These are phyloP conservation scores for Spongilla lacustris DNA, from an alignment of 37 sponge, comb jelly and placozoan genomes.

Conservation along the genomic window DNA sequence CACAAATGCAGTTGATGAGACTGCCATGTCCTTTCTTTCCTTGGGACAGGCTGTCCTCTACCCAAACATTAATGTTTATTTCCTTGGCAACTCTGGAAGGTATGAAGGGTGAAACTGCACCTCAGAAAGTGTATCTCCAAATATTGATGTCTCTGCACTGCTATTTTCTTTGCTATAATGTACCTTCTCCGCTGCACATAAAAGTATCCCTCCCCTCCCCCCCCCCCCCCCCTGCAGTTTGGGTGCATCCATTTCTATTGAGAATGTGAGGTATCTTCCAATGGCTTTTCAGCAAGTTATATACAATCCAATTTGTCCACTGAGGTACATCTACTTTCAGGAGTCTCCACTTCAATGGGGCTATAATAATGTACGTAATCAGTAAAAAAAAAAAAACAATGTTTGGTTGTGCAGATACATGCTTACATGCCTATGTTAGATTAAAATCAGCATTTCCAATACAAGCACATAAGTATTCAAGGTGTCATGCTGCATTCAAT, in stretches of 20 bases:
- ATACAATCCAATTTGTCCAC: not conserved
- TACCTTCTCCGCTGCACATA: too few species aligned
- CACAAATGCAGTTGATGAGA: not conserved
- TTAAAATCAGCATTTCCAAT: too few species aligned
- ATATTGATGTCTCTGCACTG: too few species aligned
- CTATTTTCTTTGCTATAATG: too few species aligned
- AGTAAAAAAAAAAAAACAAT: not conserved
- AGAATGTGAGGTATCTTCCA: not conserved
- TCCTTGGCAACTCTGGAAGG: constrained; percentile 11
- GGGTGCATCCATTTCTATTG: constrained; percentile 30
- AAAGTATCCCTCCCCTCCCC: not conserved
- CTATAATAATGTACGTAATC: not conserved
- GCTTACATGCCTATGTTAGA: too few species aligned
- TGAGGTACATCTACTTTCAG: not conserved
- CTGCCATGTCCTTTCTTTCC: not conserved
- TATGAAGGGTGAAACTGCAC: not conserved
- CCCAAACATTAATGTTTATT: not conserved
- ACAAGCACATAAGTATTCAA: too few species aligned
- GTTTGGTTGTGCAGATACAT: too few species aligned
- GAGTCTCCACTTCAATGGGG: not conserved
- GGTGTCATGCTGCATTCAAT: too few species aligned
- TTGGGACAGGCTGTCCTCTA: not conserved
- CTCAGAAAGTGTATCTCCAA: too few species aligned
- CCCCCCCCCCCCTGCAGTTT: too few species aligned
- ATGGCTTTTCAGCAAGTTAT: not conserved